A percentile compares a stretch with the other conserved stretches of the same genome.
phyloP scores from a whole-genome alignment of 2,797 vertebrate genomes.

The Muraenolepis orangiensis region DNA sequence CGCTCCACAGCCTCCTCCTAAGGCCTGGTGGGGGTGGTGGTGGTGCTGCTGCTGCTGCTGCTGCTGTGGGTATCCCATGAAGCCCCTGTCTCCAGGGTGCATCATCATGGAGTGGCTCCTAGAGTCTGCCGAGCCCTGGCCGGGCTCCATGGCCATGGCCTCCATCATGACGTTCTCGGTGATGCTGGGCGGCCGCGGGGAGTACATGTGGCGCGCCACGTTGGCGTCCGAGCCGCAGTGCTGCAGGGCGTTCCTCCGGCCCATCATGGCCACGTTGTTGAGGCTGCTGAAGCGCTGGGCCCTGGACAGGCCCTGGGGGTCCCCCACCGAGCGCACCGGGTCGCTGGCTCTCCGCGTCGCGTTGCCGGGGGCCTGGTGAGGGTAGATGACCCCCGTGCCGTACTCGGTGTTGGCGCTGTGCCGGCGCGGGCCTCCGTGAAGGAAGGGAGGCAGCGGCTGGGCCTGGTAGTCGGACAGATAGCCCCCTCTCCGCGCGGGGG shows the following conservation, averaged over 20 bases:
- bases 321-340: slow-evolving; percentile 61
- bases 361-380: slow-evolving; percentile 75
- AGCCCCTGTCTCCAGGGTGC: slow-evolving; percentile 71
- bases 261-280: slow-evolving; percentile 73
- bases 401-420: slow-evolving; percentile 83
- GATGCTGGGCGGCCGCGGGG: slow-evolving; percentile 89
- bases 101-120: slow-evolving; percentile 71
- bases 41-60: slow-evolving; percentile 37
- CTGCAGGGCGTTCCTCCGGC: slow-evolving; percentile 74
- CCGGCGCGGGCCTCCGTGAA: slow-evolving; percentile 69
- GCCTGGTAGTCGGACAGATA: slow-evolving; percentile 71
- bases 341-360: slow-evolving; percentile 74
- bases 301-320: slow-evolving; percentile 76
- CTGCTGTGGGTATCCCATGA: slow-evolving; percentile 76
- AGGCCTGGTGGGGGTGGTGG: slow-evolving; percentile 59
- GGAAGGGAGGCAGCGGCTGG: slow-evolving; percentile 67
- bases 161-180: slow-evolving; percentile 92
- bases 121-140: slow-evolving; percentile 56
- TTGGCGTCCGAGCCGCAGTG: slow-evolving; percentile 78
- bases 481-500: slow-evolving; percentile 55
- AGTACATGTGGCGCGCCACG: slow-evolving; percentile 80
- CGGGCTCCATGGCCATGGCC: slow-evolving; percentile 72
- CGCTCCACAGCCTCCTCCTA: slow-evolving; percentile 49
- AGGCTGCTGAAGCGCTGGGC: slow-evolving; percentile 76
- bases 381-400: slow-evolving; percentile 75